These are phyloP conservation scores for Pachypanchax playfairii DNA, from an alignment of 2,113 vertebrate species.

Conservation along the genomic window DNA sequence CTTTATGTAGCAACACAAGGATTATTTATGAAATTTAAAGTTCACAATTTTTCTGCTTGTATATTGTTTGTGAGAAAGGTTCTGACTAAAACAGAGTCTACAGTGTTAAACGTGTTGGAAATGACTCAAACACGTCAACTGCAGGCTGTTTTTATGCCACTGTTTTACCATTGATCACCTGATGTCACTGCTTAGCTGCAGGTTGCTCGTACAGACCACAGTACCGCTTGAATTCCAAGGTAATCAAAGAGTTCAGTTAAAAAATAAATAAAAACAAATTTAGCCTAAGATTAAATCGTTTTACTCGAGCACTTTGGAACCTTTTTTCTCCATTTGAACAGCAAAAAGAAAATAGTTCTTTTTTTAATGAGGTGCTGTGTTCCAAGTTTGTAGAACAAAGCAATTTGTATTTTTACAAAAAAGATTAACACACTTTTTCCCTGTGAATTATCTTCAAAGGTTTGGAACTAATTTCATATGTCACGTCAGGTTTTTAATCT, in stretches of 20 bases:
- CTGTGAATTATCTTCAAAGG: constrained; percentile 8
- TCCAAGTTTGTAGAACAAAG: not conserved
- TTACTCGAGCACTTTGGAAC: too few species aligned
- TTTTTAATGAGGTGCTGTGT: not conserved
- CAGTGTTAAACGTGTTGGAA: too few species aligned
- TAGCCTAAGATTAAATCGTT: too few species aligned
- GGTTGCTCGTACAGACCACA: constrained; percentile 2
- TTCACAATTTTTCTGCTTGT: not conserved
- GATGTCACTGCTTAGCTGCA: not conserved
- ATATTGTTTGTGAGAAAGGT: not conserved
- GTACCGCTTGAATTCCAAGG: constrained; percentile 6
- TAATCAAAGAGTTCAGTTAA: constrained; percentile 7
- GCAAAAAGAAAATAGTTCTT: not conserved
- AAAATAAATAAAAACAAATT: too few species aligned
- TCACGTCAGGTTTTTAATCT: constrained; percentile 10
- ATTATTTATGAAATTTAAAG: constrained; percentile 1
- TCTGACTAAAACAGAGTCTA: constrained; percentile 10
- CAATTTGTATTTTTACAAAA: not conserved
- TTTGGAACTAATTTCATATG: constrained; percentile 7
- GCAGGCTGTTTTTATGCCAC: constrained; percentile 21
- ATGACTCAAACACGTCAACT: too few species aligned
- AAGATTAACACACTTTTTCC: not conserved
- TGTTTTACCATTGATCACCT: constrained; percentile 11
- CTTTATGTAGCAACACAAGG: not conserved
- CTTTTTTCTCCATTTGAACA: not conserved